Evolutionary conservation across 2,113 vertebrate genomes (phyloP).

Genomic region (Neodon shergylaensis): DNA sequence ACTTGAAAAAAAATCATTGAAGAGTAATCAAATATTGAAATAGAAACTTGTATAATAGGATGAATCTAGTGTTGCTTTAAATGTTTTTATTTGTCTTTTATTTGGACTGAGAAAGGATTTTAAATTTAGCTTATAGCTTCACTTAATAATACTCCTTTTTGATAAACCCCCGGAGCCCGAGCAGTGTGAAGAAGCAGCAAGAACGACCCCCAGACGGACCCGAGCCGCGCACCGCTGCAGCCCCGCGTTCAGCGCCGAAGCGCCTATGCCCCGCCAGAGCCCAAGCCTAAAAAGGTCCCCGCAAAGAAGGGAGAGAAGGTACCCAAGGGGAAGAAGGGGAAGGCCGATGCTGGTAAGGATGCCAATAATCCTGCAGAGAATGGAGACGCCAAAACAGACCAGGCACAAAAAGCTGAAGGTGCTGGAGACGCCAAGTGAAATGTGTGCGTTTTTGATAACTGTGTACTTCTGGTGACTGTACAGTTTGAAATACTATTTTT

Average conservation of each 20-base stretch:
- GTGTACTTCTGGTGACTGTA: slow-evolving; percentile 94
- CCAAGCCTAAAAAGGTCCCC: no score
- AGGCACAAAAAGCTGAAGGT: slow-evolving; percentile 97
- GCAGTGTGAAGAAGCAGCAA: no score
- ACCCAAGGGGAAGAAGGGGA: no score
- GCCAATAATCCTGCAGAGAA: no score
- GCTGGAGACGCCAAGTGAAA: slow-evolving; percentile 97
- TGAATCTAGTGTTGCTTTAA: slow-evolving; percentile 7
- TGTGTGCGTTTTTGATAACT: slow-evolving; percentile 94
- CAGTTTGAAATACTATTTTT: slow-evolving; percentile 93
- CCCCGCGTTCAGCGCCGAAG: no score
- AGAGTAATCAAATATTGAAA: not conserved
- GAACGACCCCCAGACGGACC: no score
- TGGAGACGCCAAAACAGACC: no score
- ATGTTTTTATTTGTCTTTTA: slow-evolving; percentile 27
- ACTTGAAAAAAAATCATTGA: slow-evolving; percentile 34
- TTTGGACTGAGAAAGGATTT: slow-evolving; percentile 24
- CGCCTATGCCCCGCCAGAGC: no score
- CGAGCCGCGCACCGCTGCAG: no score
- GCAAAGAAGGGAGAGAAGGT: no score
- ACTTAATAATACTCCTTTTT: slow-evolving; percentile 3
- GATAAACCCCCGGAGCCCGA: no score
- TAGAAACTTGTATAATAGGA: not conserved
- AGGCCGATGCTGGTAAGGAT: no score
- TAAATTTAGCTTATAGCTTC: slow-evolving; percentile 19